Percentiles rank a stretch among this genome's conserved stretches.
phyloP scores from a whole-genome alignment of 2,797 vertebrate genomes.

The Gymnothorax javanicus region DNA sequence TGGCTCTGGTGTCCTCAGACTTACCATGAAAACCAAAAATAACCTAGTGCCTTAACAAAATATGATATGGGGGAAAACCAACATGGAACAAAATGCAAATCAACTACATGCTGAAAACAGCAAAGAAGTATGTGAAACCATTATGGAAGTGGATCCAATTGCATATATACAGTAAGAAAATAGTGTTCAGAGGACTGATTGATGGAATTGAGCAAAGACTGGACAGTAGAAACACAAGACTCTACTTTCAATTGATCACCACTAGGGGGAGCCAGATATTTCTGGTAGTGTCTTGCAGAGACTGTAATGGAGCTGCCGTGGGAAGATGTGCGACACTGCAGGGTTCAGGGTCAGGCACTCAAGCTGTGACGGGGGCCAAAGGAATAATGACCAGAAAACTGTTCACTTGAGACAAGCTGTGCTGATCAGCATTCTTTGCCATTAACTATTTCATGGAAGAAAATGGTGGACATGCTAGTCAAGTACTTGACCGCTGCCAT shows the following conservation, averaged over 20 bases:
- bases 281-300: constrained; percentile 69
- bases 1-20: constrained; percentile 97
- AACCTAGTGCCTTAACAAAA: constrained; percentile 90
- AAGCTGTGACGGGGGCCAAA: constrained; percentile 60
- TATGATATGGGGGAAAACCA: constrained; percentile 37
- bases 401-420: constrained; percentile 68
- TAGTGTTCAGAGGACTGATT: constrained; percentile 70
- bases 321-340: constrained; percentile 77
- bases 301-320: constrained; percentile 79
- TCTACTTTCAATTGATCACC: constrained; percentile 64
- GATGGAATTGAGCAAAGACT: constrained; percentile 72
- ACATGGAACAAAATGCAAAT: constrained; percentile 45
- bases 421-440: constrained; percentile 50
- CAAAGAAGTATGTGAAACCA: constrained; percentile 36
- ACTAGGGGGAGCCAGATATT: constrained; percentile 61
- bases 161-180: constrained; percentile 37
- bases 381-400: constrained; percentile 68
- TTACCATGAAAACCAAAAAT: constrained; percentile 99
- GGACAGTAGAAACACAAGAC: constrained; percentile 59
- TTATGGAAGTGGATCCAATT: constrained; percentile 35
- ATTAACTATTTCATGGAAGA: constrained; percentile 72
- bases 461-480: constrained; percentile 70
- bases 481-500: constrained; percentile 69
- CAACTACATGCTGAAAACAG: constrained; percentile 49
- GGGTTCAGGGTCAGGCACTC: constrained; percentile 78